Evolutionary conservation across 2,888 invertebrate genomes (phyloP).

Genomic region (Melanotus villosus): DNA sequence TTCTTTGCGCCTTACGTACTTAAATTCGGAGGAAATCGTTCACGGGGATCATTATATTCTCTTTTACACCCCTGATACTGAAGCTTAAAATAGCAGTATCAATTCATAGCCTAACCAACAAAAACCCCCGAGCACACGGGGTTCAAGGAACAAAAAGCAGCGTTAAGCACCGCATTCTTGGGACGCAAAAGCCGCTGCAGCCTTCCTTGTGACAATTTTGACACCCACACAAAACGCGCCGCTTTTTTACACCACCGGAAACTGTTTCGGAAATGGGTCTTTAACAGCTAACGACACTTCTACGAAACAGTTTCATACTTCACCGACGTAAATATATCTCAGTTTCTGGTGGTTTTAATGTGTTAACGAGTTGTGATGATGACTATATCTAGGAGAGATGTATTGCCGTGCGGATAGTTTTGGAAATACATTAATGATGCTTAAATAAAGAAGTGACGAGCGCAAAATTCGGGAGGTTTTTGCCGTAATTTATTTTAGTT

Average conservation of each 20-base stretch:
- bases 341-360: constrained; percentile 24
- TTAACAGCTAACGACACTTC: constrained; percentile 47
- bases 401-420: constrained; percentile 21
- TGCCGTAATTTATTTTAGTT: no score
- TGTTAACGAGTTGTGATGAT: constrained; percentile 40
- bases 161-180: constrained; percentile 34
- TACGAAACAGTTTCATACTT: constrained; percentile 40
- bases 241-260: constrained; percentile 48
- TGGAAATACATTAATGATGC: constrained; percentile 33
- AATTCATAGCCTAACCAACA: constrained; percentile 44
- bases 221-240: constrained; percentile 42
- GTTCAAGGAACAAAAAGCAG: constrained; percentile 29
- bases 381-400: constrained; percentile 30
- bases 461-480: no score
- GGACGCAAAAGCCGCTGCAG: constrained; percentile 14
- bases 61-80: constrained; percentile 39
- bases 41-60: constrained; percentile 34
- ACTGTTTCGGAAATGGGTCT: constrained; percentile 51
- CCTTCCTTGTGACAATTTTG: constrained; percentile 40
- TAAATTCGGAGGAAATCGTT: neutral
- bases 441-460: constrained; percentile 1
- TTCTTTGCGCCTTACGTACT: no score
- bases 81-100: constrained; percentile 52
- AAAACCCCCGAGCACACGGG: constrained; percentile 22
- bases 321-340: constrained; percentile 39